phyloP scores from a whole-genome alignment of 2,888 invertebrate genomes.

The Crematogaster levior region DNA sequence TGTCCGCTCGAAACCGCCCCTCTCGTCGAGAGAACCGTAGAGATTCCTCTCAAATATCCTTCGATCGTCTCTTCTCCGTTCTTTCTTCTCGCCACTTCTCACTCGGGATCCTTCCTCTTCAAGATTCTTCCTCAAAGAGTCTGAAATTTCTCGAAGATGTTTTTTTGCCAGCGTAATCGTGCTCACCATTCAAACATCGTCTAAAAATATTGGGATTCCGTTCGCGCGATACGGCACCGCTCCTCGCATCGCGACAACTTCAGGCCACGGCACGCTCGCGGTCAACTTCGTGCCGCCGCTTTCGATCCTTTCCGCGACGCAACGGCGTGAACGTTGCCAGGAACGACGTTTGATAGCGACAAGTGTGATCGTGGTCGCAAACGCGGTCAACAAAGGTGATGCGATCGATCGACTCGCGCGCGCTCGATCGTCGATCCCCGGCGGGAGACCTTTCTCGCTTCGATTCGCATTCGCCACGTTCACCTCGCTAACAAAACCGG shows the following conservation, averaged over 20 bases:
- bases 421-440: background rate
- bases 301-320: background rate
- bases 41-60: background rate
- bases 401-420: constrained; percentile 12
- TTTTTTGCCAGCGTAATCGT: background rate
- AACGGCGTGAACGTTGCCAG: background rate
- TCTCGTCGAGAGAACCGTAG: background rate
- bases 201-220: constrained; percentile 61
- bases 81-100: background rate
- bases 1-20: background rate
- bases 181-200: constrained; percentile 48
- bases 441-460: background rate
- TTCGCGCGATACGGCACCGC: background rate
- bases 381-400: background rate
- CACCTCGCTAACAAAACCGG: constrained; percentile 13
- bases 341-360: background rate
- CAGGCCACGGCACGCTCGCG: background rate
- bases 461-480: background rate
- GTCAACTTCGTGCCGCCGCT: background rate
- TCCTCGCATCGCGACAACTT: background rate
- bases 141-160: background rate
- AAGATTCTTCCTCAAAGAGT: background rate
- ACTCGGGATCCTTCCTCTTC: background rate
- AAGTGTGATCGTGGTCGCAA: background rate
- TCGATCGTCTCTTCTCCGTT: background rate